phyloP scores from a whole-genome alignment of 2,113 vertebrate genomes.

The Urocolius indicus region DNA sequence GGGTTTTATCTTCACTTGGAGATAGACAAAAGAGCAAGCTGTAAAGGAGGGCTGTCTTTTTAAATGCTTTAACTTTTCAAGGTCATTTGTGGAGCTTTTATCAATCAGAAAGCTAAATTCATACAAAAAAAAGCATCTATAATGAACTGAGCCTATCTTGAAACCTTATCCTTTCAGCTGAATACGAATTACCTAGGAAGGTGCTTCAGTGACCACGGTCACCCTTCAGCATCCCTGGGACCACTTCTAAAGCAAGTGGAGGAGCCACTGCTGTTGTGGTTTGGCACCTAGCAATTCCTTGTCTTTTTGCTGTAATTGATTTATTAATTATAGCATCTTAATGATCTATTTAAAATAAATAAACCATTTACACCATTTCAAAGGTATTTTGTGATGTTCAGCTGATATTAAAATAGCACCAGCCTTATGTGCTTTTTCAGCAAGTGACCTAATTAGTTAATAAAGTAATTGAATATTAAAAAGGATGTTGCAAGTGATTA shows the following conservation, averaged over 20 bases:
- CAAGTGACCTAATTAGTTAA: constrained; percentile 91
- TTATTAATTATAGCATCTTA: constrained; percentile 83
- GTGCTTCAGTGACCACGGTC: constrained; percentile 30
- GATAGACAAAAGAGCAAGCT: constrained; percentile 19
- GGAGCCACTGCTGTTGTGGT: constrained; percentile 40
- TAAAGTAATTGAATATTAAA: constrained; percentile 92
- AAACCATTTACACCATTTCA: constrained; percentile 85
- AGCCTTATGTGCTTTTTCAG: constrained; percentile 86
- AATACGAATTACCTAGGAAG: constrained; percentile 69
- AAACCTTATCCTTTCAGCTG: constrained; percentile 25
- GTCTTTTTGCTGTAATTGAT: constrained; percentile 67
- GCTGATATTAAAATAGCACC: constrained; percentile 85
- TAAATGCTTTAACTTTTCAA: constrained; percentile 46
- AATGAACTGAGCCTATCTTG: constrained; percentile 37
- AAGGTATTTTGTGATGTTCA: constrained; percentile 84
- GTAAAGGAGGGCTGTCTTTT: background rate
- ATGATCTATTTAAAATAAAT: constrained; percentile 87
- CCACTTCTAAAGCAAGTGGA: constrained; percentile 39
- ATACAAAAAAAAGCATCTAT: constrained; percentile 40
- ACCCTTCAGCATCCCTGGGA: constrained; percentile 45
- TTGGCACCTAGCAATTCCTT: constrained; percentile 69
- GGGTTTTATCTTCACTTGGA: background rate
- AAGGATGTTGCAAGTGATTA: constrained; percentile 90
- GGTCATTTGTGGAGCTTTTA: constrained; percentile 47
- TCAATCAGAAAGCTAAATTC: constrained; percentile 53